These are phyloP conservation scores for Pseudomugil tenellus DNA, from an alignment of 2,797 vertebrate genomes.

Conservation along the genomic window DNA sequence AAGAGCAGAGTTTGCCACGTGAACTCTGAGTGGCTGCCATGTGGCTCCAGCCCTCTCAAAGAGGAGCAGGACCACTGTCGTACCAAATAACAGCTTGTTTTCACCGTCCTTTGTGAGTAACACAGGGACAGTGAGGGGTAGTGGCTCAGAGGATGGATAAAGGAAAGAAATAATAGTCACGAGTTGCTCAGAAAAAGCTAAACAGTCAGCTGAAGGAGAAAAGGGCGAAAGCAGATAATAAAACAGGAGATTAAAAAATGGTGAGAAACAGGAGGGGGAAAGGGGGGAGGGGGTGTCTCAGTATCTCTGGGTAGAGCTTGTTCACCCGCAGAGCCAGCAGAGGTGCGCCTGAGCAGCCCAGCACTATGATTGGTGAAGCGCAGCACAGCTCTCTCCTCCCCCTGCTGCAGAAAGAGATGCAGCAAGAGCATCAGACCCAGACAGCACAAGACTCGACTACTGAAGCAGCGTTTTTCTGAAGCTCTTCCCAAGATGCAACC, in stretches of 20 bases:
- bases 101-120: conserved; percentile 39
- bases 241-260: conserved; percentile 18
- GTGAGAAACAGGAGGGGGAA: conserved; percentile 21
- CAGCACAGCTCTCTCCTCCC: conserved; percentile 72
- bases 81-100: conserved; percentile 61
- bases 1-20: conserved; percentile 58
- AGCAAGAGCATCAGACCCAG: conserved; percentile 75
- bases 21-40: conserved; percentile 54
- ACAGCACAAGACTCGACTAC: conserved; percentile 70
- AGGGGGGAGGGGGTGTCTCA: conserved; percentile 33
- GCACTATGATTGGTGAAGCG: conserved; percentile 77
- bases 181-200: conserved; percentile 28
- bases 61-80: conserved; percentile 42
- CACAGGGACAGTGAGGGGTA: conserved; percentile 12
- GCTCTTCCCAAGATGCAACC: conserved; percentile 48
- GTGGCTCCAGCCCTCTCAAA: conserved; percentile 40
- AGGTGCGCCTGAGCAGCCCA: conserved; percentile 71
- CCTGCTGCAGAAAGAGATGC: conserved; percentile 77
- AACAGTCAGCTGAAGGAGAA: conserved; percentile 12
- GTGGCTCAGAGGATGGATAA: conserved; percentile 19
- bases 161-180: conserved; percentile 20
- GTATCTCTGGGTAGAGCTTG: conserved; percentile 85
- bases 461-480: conserved; percentile 41
- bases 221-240: conserved; percentile 19
- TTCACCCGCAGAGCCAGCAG: conserved; percentile 76